These are phyloP conservation scores for Cheilosia grossa DNA, from an alignment of 2,888 invertebrate genomes.

Conservation along the genomic window DNA sequence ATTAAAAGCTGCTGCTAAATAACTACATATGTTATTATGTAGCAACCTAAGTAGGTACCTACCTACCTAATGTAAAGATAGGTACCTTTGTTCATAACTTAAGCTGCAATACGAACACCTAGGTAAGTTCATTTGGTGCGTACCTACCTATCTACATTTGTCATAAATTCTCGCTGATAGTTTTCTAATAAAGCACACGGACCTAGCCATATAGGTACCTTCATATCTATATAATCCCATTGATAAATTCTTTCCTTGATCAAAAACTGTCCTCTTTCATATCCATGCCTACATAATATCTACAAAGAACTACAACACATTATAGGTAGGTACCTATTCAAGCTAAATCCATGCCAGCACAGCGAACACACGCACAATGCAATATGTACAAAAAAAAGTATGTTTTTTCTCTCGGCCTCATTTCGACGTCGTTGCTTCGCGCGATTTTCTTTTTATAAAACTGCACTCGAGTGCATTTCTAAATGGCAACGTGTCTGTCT, in stretches of 20 bases:
- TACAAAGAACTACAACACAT: too few species aligned
- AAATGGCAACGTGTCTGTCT: constrained; percentile 20
- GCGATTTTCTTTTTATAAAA: constrained; percentile 44
- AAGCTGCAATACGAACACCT: too few species aligned
- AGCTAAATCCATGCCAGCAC: neutral
- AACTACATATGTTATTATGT: too few species aligned
- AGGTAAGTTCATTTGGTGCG: too few species aligned
- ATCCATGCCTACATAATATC: neutral
- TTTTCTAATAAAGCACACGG: too few species aligned
- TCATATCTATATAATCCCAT: neutral
- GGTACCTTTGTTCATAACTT: too few species aligned
- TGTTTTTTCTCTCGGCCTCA: constrained; percentile 35
- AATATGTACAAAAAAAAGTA: neutral
- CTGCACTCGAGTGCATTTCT: constrained; percentile 44
- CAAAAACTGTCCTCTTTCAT: neutral
- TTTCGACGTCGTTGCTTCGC: constrained; percentile 56
- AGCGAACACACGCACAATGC: neutral
- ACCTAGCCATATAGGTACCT: too few species aligned
- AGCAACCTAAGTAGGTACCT: neutral
- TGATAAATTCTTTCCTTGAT: neutral
- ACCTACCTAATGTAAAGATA: neutral
- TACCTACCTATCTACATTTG: too few species aligned
- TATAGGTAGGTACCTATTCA: neutral
- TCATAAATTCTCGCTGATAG: too few species aligned
- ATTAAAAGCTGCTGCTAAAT: too few species aligned